These are phyloP conservation scores for Chiridota heheva DNA, from an alignment of 35 echinoderm and acorn worm genomes.

Conservation along the genomic window DNA sequence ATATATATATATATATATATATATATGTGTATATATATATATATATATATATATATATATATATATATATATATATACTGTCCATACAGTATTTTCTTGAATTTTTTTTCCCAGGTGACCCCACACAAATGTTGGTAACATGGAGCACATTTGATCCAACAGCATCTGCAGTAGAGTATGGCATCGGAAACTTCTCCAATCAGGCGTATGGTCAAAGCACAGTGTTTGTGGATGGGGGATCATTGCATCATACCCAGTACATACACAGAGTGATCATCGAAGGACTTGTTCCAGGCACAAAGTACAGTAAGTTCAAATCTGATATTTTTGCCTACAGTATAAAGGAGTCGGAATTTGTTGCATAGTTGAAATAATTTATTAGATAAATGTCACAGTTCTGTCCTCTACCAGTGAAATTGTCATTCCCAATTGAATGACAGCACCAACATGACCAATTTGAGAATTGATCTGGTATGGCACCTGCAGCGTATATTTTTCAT, in stretches of 20 bases:
- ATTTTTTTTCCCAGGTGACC: constrained; percentile 32
- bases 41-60: neutral
- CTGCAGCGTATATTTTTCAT: too few species aligned
- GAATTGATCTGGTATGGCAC: neutral
- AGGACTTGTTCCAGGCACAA: constrained; percentile 39
- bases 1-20: too few species aligned
- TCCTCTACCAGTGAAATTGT: neutral
- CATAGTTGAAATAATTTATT: neutral
- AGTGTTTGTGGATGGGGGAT: constrained; percentile 69
- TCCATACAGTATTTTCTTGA: neutral
- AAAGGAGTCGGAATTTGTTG: too few species aligned
- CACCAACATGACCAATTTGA: neutral
- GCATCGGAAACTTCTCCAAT: constrained; percentile 6
- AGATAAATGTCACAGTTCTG: neutral
- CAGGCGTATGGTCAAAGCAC: constrained; percentile 32
- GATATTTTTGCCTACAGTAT: neutral
- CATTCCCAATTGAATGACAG: neutral
- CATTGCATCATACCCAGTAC: constrained; percentile 19
- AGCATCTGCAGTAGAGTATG: constrained; percentile 58
- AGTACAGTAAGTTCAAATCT: constrained; percentile 56
- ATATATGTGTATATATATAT: too few species aligned
- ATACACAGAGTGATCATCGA: constrained; percentile 57
- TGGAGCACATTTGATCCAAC: constrained; percentile 68
- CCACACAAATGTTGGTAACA: constrained; percentile 73
- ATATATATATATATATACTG: too few species aligned